Evolutionary conservation across 2,113 vertebrate genomes (phyloP).

Genomic region (Pao palembangensis): DNA sequence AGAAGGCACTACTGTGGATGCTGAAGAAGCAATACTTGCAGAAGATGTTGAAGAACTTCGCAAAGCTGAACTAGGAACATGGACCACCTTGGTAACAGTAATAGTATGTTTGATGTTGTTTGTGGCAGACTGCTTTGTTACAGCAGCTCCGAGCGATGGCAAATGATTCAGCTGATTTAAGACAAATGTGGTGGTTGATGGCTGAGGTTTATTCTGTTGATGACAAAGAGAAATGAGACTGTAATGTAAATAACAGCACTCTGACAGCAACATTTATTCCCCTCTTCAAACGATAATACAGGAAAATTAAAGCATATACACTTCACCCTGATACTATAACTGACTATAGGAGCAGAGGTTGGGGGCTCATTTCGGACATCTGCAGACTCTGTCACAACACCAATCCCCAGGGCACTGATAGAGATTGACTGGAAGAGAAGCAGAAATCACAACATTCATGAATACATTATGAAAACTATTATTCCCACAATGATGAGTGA

Average conservation of each 20-base stretch:
- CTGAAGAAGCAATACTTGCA: constrained; percentile 65
- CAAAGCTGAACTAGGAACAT: constrained; percentile 74
- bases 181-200: constrained; percentile 97
- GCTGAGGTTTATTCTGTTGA: constrained; percentile 84
- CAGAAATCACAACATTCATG: constrained; percentile 4
- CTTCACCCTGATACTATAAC: constrained; percentile 85
- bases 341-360: constrained; percentile 77
- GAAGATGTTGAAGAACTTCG: constrained; percentile 74
- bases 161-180: constrained; percentile 99
- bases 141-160: constrained; percentile 87
- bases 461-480: background rate
- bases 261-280: background rate
- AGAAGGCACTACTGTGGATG: constrained; percentile 79
- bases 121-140: constrained; percentile 86
- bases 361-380: constrained; percentile 67
- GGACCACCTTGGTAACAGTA: constrained; percentile 93
- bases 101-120: constrained; percentile 90
- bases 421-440: constrained; percentile 79
- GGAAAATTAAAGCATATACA: background rate
- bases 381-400: constrained; percentile 76
- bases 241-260: background rate
- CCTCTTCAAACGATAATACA: background rate
- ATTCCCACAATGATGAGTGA: background rate
- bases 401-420: constrained; percentile 83
- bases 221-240: background rate